A percentile compares a stretch with the other conserved stretches of the same genome.
Conservation (phyloP, 35 echinoderm and acorn worm genomes). For the Lytechinus pictus region DNA sequence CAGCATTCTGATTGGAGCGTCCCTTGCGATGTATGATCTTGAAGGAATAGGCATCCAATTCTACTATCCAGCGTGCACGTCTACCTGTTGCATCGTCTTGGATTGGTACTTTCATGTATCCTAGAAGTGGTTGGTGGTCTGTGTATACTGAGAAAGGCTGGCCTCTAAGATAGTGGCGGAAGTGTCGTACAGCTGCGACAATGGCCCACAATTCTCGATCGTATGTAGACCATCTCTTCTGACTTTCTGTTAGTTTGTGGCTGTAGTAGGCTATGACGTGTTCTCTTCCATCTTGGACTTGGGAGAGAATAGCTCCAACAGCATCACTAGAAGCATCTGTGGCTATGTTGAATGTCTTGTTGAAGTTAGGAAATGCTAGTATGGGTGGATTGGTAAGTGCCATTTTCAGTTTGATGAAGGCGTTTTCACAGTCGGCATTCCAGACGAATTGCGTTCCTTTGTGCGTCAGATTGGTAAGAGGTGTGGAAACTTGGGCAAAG, state of each 20-base stretch:
- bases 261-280: constrained; percentile 73
- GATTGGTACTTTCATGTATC: constrained; percentile 27
- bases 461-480: constrained; percentile 38
- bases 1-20: constrained; percentile 23
- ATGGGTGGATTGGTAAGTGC: constrained; percentile 63
- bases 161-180: constrained; percentile 65
- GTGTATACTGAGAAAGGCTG: constrained; percentile 58
- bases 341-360: constrained; percentile 50
- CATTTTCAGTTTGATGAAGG: constrained; percentile 53
- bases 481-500: constrained; percentile 47
- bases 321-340: constrained; percentile 66
- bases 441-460: constrained; percentile 47
- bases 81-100: constrained; percentile 50
- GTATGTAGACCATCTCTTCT: constrained; percentile 60
- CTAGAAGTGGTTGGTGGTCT: constrained; percentile 63
- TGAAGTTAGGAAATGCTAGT: constrained; percentile 68
- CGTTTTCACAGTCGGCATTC: constrained; percentile 34
- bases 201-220: constrained; percentile 74
- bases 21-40: constrained; percentile 59
- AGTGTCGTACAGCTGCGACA: constrained; percentile 72
- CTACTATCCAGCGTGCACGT: constrained; percentile 57
- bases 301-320: constrained; percentile 71
- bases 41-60: constrained; percentile 47
- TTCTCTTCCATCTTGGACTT: constrained; percentile 70
- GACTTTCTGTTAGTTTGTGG: constrained; percentile 39